These are phyloP conservation scores for Melieria omissa DNA, from an alignment of 2,888 invertebrate genomes.

Conservation along the genomic window DNA sequence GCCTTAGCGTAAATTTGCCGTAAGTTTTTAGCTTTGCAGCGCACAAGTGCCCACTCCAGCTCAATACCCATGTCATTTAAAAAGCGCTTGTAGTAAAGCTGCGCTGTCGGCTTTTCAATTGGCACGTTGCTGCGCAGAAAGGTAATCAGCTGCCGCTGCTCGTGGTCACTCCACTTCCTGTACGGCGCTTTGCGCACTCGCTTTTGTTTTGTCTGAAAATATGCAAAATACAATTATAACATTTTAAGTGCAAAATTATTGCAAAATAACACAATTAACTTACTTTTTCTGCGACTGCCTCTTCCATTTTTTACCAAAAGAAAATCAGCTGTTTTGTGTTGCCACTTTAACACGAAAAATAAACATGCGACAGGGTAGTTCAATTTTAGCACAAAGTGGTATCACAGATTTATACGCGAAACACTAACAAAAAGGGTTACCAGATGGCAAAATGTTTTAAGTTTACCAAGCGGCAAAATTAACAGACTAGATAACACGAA, in stretches of 20 bases:
- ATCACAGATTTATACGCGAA: neutral
- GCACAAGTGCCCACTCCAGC: constrained; percentile 13
- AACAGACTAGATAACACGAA: neutral
- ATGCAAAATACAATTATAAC: neutral
- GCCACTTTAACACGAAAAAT: constrained; percentile 6
- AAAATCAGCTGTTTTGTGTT: neutral
- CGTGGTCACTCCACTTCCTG: constrained; percentile 17
- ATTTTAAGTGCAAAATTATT: neutral
- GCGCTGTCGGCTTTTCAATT: constrained; percentile 19
- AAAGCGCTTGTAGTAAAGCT: constrained; percentile 7
- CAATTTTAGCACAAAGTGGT: constrained; percentile 3
- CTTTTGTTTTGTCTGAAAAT: constrained; percentile 2
- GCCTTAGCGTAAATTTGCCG: neutral
- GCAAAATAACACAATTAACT: neutral
- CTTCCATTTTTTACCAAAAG: constrained; percentile 9
- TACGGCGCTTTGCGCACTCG: constrained; percentile 20
- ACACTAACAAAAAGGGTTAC: constrained; percentile 2
- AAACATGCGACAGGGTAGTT: neutral
- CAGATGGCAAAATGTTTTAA: constrained; percentile 5
- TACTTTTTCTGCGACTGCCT: neutral
- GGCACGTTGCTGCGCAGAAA: constrained; percentile 15
- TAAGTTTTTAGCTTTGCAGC: constrained; percentile 11
- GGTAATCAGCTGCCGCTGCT: constrained; percentile 11
- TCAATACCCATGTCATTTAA: constrained; percentile 4
- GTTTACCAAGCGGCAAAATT: no score